A percentile compares a stretch with the other conserved stretches of the same genome.
phyloP scores from a whole-genome alignment of 53 echinoderm and acorn worm species.

The Temnopleurus reevesii region DNA sequence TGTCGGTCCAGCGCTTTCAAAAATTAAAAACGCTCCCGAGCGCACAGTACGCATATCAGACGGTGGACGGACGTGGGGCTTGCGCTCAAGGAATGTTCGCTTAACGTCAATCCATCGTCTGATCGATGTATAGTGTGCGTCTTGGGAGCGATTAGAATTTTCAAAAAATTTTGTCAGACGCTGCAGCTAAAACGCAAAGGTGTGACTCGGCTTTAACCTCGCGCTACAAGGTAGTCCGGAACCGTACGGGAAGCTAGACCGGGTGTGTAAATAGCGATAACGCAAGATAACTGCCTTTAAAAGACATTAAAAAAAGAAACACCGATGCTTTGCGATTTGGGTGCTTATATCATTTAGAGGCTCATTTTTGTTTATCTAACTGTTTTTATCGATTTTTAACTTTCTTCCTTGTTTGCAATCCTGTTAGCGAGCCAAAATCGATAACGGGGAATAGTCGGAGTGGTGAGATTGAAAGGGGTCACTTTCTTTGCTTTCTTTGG shows the following conservation, averaged over 20 bases:
- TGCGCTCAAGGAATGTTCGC: too few relatives aligned
- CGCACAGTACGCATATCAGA: too few relatives aligned
- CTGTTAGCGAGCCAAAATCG: neutral
- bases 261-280: conserved; percentile 51
- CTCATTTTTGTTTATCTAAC: neutral
- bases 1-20: too few relatives aligned
- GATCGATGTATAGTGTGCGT: too few relatives aligned
- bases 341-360: neutral
- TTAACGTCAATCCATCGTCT: too few relatives aligned
- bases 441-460: neutral
- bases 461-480: neutral
- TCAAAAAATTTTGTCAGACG: too few relatives aligned
- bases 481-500: neutral
- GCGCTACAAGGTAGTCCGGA: neutral
- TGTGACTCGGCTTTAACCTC: too few relatives aligned
- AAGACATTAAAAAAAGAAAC: conserved; percentile 23
- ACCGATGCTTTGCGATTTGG: neutral
- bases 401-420: neutral
- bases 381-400: neutral
- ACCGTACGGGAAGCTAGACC: neutral
- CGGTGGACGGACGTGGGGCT: too few relatives aligned
- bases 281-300: conserved; percentile 38
- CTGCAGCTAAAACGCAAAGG: too few relatives aligned
- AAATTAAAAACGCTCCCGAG: too few relatives aligned
- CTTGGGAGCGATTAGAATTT: too few relatives aligned